Evolutionary conservation across 2,888 invertebrate genomes (phyloP), one percentile per base, ranked within the genome.

Genomic region (Papilio demoleus): DNA sequence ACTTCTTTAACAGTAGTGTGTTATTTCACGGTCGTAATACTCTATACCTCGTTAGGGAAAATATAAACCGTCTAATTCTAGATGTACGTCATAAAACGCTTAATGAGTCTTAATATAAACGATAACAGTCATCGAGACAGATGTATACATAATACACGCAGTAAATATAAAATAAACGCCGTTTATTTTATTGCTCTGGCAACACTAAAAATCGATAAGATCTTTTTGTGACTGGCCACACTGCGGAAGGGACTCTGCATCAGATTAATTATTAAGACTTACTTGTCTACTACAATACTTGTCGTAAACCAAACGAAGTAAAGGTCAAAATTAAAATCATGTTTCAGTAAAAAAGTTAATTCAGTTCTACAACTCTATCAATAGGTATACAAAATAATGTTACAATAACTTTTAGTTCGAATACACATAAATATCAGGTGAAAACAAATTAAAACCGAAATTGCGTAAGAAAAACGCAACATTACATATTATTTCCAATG

Each of bases 141-240:
- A 40, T 38, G 22, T 38, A 24, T 8, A 12, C 17, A 22, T 59
- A 59, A 19, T 24, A 38, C 38, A 19, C 19, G 59, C 59, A 38
- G 24, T 59, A 59, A 59, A 59, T 59, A 38, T 40, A 22, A 14
- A 59, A 38, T 38, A 59, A 59, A 59, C 19, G 17, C 12, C 34
- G 14, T 59, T 59, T 59, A 59, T 36, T 59, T 59, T 59, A 59
- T 59, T 38, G 22, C 36, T 22, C 14, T 14, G 24, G n/a, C 38
- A 59, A 59, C 24, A 59, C 59, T 59, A 59, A 38, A 59, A 17
- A 62, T 47, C 19, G 34, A 62, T 62, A 62, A 14, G 24, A 59
- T 59, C 38, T 36, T n/a, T n/a, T 4, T 24, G 19, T 34, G 3
- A 22, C 24, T 24, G 27, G 8, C 4, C 2, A 27, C 24, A 40